phyloP scores from a whole-genome alignment of 2,797 vertebrate species.

The Columba guinea region DNA sequence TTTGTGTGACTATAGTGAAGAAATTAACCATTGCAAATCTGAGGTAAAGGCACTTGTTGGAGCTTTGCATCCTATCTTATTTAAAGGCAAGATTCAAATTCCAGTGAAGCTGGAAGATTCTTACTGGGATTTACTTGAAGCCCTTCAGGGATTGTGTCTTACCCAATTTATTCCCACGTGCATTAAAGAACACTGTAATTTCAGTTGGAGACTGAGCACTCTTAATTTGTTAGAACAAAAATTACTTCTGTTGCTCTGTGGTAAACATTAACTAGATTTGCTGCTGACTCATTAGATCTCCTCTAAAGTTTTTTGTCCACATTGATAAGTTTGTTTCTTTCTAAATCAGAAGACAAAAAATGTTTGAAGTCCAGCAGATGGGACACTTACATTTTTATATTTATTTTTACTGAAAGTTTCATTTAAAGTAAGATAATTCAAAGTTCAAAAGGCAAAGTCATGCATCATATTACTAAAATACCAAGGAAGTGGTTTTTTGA shows the following conservation, averaged over 20 bases:
- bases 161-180: background rate
- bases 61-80: background rate
- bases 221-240: background rate
- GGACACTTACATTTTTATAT: background rate
- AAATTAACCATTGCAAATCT: background rate
- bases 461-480: slow-evolving; percentile 34
- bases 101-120: background rate
- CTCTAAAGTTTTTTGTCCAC: background rate
- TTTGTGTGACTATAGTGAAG: background rate
- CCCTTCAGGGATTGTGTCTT: background rate
- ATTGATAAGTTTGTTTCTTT: background rate
- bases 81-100: background rate
- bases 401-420: background rate
- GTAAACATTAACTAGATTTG: background rate
- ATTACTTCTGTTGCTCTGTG: background rate
- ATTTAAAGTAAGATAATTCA: background rate
- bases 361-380: background rate
- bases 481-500: slow-evolving; percentile 12
- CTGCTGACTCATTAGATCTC: background rate
- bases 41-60: background rate
- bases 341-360: background rate
- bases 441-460: slow-evolving; percentile 12
- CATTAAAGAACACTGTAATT: background rate
- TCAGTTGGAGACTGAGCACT: background rate
- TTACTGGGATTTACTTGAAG: background rate